A percentile compares a stretch with the other conserved stretches of the same genome.
These are phyloP conservation scores for Eustalomyia histrio DNA, from an alignment of 2,888 invertebrate species.

Conservation along the genomic window DNA sequence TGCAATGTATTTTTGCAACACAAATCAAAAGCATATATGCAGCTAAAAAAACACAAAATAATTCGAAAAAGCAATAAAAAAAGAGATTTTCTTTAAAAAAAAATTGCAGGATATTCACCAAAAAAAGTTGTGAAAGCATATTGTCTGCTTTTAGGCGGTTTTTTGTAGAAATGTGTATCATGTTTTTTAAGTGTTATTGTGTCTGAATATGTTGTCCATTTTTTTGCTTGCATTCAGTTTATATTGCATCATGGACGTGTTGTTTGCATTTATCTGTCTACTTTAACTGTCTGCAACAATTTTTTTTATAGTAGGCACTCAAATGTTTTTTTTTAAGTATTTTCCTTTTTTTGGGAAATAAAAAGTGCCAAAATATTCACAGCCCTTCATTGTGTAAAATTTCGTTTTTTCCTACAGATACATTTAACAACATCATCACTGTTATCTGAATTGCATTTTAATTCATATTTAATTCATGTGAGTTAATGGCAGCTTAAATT, in stretches of 20 bases:
- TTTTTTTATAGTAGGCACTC: conserved; percentile 28
- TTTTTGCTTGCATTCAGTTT: conserved; percentile 12
- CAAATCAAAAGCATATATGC: conserved; percentile 30
- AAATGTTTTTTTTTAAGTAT: background rate
- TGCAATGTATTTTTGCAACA: too few relatives aligned
- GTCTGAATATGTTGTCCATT: conserved; percentile 18
- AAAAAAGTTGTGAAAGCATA: conserved; percentile 48
- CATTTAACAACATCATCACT: conserved; percentile 8
- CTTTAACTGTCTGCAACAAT: conserved; percentile 51
- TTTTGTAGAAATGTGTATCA: conserved; percentile 22
- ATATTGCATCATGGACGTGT: conserved; percentile 47
- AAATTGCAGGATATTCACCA: conserved; percentile 26
- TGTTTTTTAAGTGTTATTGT: conserved; percentile 41
- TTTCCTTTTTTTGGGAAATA: conserved; percentile 16
- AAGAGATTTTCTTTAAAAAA: background rate
- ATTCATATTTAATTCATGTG: background rate
- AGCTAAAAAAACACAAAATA: background rate
- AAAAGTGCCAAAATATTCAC: conserved; percentile 47
- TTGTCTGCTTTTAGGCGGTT: conserved; percentile 61
- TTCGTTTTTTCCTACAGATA: conserved; percentile 6
- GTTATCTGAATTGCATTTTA: conserved; percentile 26
- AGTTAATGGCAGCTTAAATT: background rate
- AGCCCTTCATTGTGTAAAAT: conserved; percentile 26
- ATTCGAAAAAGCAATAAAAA: conserved; percentile 27
- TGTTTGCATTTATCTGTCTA: conserved; percentile 41